phyloP scores from a whole-genome alignment of 2,113 vertebrate species.

The Columba janthina region DNA sequence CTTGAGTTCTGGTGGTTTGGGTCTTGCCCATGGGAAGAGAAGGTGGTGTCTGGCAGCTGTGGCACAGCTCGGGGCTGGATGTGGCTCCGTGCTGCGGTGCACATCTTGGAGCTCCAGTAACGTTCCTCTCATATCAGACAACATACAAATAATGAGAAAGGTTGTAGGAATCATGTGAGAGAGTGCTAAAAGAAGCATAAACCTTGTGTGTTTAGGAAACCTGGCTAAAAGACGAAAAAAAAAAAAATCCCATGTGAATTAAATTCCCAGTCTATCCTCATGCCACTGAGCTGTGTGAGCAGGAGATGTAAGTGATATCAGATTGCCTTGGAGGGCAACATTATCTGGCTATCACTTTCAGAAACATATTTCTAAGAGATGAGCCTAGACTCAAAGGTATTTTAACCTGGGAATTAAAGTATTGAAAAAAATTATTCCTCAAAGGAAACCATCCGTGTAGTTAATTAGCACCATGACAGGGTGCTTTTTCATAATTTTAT shows the following conservation, averaged over 20 bases:
- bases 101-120: background rate
- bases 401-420: slow-evolving; percentile 8
- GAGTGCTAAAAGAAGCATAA: background rate
- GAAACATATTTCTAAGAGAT: background rate
- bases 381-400: background rate
- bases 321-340: background rate
- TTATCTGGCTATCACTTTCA: background rate
- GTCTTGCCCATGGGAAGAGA: background rate
- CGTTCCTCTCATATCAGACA: fast-evolving
- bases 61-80: background rate
- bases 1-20: background rate
- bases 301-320: background rate
- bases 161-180: background rate
- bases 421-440: background rate
- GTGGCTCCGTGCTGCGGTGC: no score
- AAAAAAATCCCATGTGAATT: background rate
- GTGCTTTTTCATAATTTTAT: background rate
- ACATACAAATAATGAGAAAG: fast-evolving
- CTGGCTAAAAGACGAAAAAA: background rate
- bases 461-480: slow-evolving; percentile 10
- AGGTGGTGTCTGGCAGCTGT: background rate
- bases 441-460: slow-evolving; percentile 27
- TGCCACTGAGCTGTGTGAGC: background rate
- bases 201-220: background rate
- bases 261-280: background rate